Base-by-base conservation (phyloP, 2,888 invertebrate genomes). In the Rhodophaea formosa region DNA sequence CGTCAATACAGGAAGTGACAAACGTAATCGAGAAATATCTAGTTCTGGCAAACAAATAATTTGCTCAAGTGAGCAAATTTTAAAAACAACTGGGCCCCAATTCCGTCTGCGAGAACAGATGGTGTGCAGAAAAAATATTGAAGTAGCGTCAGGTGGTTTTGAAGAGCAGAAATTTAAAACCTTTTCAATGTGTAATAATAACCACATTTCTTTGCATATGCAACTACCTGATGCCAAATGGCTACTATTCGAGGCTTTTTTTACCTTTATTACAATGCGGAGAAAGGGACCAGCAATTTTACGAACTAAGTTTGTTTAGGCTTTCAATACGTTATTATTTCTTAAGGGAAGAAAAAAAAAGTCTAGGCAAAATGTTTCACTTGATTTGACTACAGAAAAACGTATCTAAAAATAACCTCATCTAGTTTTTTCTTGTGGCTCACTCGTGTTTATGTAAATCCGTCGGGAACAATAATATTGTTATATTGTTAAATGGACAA, bases 61-160 rank as follows among this genome's bases (percentile, higher is more conserved):
- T 51, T 51, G 35, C 17, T 39, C 51, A 51, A 51, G 39, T 51
- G 51, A 17, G 10, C 51, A 39, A 16, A 51, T 51, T 51, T 35
- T 17, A 14, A 8, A 17, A 16, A 35, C 51, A 51, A 51, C 32
- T 51, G 49, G 30, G 30, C 32, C 6, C 30, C 32, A 49, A 49
- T 39, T 39, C 30, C 7, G 23, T n/a, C 29, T 23, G 35, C 12
- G 35, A 7, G 51, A 51, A 51, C 51, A 51, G 51, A 51, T 51
- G 51, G 51, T 51, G 16, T 3, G 51, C 51, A 51, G 35, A 51
- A 51, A 51, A 51, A 30, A 15, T 51, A 32, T 32, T 32, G 30
- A 29, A 14, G 15, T 7, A n/a, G 2, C 39, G 54, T 55, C 54
- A 55, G 54, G 54, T 55, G 54, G 45, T 35, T 55, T 16, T 43